Evolutionary conservation across 2,797 vertebrate genomes (phyloP), one percentile per base, ranked within the genome.

Genomic region (Novumbra hubbsi): DNA sequence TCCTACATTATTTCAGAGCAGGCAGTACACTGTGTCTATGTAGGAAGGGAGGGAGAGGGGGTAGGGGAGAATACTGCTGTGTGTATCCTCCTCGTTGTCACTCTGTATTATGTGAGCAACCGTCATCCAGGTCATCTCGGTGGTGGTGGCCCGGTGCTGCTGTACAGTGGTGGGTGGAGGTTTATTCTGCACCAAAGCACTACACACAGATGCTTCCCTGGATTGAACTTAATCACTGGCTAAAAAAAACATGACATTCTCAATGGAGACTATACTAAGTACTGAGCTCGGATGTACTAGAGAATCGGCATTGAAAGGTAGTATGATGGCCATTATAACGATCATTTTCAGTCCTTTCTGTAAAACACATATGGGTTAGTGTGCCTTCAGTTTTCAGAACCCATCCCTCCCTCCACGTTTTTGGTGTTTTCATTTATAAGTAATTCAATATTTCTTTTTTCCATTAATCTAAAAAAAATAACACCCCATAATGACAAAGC

Each of bases 51-150:
- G 77, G 78, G 76, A 15, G 12, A 6, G 78, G 81, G 69, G 70
- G 41, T 80, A 75, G 72, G 32, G 71, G 45, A 73, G 73, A 19
- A 38, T 32, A 76, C 70, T 62, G 41, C 60, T 64, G 73, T 85
- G 81, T 34, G 60, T 67, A 27, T 71, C 76, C 73, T 2, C 75
- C 73, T 2, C 73, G 73, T 78, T 72, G 81, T 89, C 87, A 86
- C 84, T 84, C 88, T 83, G 71, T 70, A 83, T 91, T 84, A 89
- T 84, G 81, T 68, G 75, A 78, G 74, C 80, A 84, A 57, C 67
- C 67, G 3, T 87, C 85, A 78, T 75, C 75, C 21, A 60, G 73
- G 84, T 83, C 73, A 83, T 78, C 83, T 88, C 84, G 88, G 77
- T 82, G 76, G 62, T 62, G 78, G 73, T 34, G 74, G 41, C 55